phyloP scores from a whole-genome alignment of 2,113 vertebrate species.

The Sebastes schlegelii region DNA sequence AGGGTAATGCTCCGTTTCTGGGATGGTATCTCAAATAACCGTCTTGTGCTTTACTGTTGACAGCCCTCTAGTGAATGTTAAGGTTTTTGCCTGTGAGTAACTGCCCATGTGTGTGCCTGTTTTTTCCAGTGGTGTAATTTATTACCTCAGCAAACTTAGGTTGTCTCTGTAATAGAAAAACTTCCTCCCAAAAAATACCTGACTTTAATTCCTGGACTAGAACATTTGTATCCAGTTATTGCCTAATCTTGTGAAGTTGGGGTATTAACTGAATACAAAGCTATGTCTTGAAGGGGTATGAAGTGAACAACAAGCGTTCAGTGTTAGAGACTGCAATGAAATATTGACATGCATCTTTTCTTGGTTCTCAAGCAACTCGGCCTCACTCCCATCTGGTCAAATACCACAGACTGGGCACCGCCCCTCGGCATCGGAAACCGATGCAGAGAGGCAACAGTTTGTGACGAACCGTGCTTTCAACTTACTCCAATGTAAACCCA shows the following conservation, averaged over 20 bases:
- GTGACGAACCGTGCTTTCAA: too few species aligned
- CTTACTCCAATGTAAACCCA: too few species aligned
- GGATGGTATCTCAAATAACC: conserved; percentile 34
- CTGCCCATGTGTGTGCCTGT: conserved; percentile 63
- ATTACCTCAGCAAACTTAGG: conserved; percentile 58
- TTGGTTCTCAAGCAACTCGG: not conserved
- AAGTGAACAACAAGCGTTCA: not conserved
- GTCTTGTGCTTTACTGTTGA: conserved; percentile 56
- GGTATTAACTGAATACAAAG: not conserved
- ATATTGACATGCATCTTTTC: not conserved
- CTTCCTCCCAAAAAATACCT: not conserved
- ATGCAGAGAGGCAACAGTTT: too few species aligned
- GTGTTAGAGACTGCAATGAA: not conserved
- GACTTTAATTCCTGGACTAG: not conserved
- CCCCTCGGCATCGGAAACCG: too few species aligned
- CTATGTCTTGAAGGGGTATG: not conserved
- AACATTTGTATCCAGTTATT: conserved; percentile 10
- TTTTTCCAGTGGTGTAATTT: conserved; percentile 48
- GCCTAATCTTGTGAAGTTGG: too few species aligned
- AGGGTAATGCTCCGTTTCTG: conserved; percentile 9
- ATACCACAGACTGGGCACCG: too few species aligned
- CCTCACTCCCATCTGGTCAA: too few species aligned
- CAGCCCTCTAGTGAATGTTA: conserved; percentile 65
- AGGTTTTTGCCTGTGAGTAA: conserved; percentile 68
- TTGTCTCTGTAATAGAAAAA: conserved; percentile 20